Evolutionary conservation across 1,140 invertebrate species (phyloP).

Genomic region (Zelostemma sp.): DNA sequence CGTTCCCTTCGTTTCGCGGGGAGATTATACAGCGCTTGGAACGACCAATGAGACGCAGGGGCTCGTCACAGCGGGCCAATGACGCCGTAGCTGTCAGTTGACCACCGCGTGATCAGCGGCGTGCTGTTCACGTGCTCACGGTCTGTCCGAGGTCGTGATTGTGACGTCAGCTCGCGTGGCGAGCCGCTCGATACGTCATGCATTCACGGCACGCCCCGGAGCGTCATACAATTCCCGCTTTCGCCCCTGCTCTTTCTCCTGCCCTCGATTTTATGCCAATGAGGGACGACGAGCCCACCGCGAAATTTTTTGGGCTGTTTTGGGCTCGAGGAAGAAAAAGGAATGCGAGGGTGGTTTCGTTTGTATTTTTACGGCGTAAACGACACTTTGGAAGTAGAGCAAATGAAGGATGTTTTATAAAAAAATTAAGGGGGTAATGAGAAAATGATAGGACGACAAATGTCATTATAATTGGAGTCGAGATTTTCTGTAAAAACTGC

Average conservation of each 20-base stretch:
- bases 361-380: no score
- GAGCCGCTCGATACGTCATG: slow-evolving; percentile 65
- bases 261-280: no score
- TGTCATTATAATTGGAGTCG: no score
- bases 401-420: no score
- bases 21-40: slow-evolving; percentile 53
- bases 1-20: slow-evolving; percentile 39
- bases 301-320: slow-evolving; percentile 7
- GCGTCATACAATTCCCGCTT: slow-evolving; percentile 48
- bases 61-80: slow-evolving; percentile 69
- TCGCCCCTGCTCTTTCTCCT: slow-evolving; percentile 8
- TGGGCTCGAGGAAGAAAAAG: neutral
- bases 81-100: slow-evolving; percentile 51
- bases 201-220: slow-evolving; percentile 44
- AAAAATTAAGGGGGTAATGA: no score
- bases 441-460: no score
- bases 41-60: slow-evolving; percentile 58
- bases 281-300: slow-evolving; percentile 49
- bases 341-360: no score
- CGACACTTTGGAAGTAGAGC: no score
- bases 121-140: slow-evolving; percentile 69
- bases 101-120: slow-evolving; percentile 64
- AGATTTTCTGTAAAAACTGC: no score
- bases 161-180: slow-evolving; percentile 69
- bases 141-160: slow-evolving; percentile 68